These are phyloP conservation scores for Graphium colonna DNA, from an alignment of 2,888 invertebrate species.

Conservation along the genomic window DNA sequence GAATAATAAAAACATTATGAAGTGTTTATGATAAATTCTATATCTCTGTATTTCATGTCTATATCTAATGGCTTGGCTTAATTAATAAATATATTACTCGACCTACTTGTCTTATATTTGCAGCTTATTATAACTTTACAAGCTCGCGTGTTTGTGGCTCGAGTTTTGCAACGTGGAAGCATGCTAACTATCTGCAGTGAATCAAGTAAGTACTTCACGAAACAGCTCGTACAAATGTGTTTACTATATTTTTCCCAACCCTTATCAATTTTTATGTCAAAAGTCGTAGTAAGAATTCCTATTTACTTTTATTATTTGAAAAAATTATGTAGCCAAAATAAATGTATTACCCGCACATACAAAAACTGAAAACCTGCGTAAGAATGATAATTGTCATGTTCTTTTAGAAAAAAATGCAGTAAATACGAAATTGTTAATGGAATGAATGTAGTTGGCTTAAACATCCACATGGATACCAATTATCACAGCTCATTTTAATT, in stretches of 20 bases:
- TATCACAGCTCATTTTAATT: conserved; percentile 8
- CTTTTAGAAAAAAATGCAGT: not conserved
- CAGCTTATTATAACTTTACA: conserved; percentile 17
- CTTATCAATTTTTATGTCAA: conserved; percentile 2
- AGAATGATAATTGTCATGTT: too few relatives aligned
- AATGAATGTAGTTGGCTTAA: not conserved
- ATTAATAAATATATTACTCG: too few relatives aligned
- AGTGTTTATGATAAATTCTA: too few relatives aligned
- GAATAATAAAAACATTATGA: too few relatives aligned
- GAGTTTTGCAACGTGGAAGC: conserved; percentile 18
- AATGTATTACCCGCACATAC: too few relatives aligned
- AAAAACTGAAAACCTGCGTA: too few relatives aligned
- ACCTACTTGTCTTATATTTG: conserved; percentile 18
- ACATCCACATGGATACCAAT: conserved; percentile 1
- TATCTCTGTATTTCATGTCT: too few relatives aligned
- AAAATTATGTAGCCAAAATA: too few relatives aligned
- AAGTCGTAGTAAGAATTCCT: too few relatives aligned
- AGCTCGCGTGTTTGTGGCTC: conserved; percentile 19
- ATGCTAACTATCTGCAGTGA: conserved; percentile 22
- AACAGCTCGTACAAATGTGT: not conserved
- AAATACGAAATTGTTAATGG: not conserved
- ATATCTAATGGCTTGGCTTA: too few relatives aligned
- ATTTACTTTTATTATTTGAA: too few relatives aligned
- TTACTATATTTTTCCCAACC: conserved; percentile 1
- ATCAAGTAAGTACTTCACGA: conserved; percentile 5